Evolutionary conservation across 2,888 invertebrate species (phyloP), one percentile per base, ranked within the genome.

Genomic region (Syrphus vitripennis): DNA sequence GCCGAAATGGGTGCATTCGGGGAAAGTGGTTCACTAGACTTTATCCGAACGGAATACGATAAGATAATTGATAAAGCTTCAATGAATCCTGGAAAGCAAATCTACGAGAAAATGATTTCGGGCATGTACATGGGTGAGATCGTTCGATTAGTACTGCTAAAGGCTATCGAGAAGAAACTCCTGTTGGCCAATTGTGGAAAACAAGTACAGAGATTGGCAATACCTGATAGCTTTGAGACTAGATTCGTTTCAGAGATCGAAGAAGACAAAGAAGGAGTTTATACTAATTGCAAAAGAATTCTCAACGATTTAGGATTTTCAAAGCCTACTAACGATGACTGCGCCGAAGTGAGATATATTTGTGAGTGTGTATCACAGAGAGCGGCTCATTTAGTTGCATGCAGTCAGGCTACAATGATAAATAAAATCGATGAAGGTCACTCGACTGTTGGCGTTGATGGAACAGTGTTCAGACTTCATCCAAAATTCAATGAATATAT

Each of bases 101-200:
- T 97, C 94, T 97, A 92, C 82, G 99, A 99, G 91, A 99, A 99
- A 93, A 98, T 99, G 98, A 98, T 99, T 90, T 98, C 98, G 0
- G 99, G 99, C 69, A 99, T 99, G 98, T 99, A 99, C 93, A 95
- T 99, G 96, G 99, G 99, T 4, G 99, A 99, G 91, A 92, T 99
- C 69, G 97, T 96, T 3, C 95, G 99, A 77, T 93, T 97, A 34
- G 96, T 96, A 4, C 93, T 99, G 45, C 95, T 96, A 40, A 96
- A 96, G 90, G 95, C 98, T 87, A 95, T 97, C 10, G 94, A 95
- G 89, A 94, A 94, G 89, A 96, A 96, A 0, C 93, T 97, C 2
- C 91, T 98, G 5, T 98, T 98, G 16, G 75, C 72, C 2, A 87
- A 87, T 90, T 95, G 95, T 4, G 98, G 97, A 0, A 94, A 95